phyloP scores from a whole-genome alignment of 2,888 invertebrate genomes.

The Autographa gamma region DNA sequence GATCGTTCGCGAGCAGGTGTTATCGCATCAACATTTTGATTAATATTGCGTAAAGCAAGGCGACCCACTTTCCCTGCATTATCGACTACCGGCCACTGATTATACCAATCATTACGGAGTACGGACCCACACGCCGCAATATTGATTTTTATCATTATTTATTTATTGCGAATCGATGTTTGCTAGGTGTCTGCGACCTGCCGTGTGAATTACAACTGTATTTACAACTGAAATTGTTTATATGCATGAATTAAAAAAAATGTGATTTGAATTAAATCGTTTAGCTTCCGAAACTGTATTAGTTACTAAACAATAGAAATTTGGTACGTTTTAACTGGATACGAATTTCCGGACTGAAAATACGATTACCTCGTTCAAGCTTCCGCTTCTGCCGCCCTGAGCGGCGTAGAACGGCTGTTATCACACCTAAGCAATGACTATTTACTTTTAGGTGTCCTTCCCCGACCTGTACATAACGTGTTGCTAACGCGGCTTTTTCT shows the following conservation, averaged over 20 bases:
- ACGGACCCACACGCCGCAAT: conserved; percentile 20
- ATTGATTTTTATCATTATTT: conserved; percentile 37
- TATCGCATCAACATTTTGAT: conserved; percentile 43
- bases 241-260: background rate
- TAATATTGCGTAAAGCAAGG: conserved; percentile 30
- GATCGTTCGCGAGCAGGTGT: conserved; percentile 8
- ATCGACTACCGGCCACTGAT: conserved; percentile 44
- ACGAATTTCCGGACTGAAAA: background rate
- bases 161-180: conserved; percentile 9
- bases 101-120: conserved; percentile 38
- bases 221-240: background rate
- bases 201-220: background rate
- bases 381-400: background rate
- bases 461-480: conserved; percentile 19
- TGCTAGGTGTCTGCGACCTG: background rate
- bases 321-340: background rate
- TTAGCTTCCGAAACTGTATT: background rate
- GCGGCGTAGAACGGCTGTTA: background rate
- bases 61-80: conserved; percentile 46
- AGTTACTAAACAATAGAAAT: background rate
- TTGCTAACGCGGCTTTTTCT: conserved; percentile 54
- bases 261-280: background rate
- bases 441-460: background rate
- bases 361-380: background rate
- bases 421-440: background rate